Evolutionary conservation across 2,113 vertebrate species (phyloP).

Genomic region (Phalacrocorax brasilianus): DNA sequence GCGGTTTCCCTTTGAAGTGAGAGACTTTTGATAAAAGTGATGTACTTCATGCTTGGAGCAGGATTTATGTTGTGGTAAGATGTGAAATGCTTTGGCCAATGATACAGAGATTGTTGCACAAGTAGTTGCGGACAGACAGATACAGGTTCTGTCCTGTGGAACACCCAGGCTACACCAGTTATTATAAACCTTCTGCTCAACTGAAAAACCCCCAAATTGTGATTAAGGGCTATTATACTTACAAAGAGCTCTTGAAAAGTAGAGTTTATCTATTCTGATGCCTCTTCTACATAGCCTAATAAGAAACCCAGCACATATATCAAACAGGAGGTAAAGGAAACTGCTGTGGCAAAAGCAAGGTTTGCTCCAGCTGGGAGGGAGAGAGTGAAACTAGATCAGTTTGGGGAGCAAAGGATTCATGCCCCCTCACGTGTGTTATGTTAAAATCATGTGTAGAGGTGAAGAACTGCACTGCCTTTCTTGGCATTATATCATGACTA

Average conservation of each 20-base stretch:
- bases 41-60: neutral
- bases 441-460: neutral
- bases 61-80: neutral
- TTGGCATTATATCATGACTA: neutral
- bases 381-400: accelerated
- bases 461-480: neutral
- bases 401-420: neutral
- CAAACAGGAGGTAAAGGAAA: neutral
- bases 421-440: neutral
- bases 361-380: neutral
- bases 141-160: neutral
- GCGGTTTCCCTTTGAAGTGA: constrained; percentile 20
- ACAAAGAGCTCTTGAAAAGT: neutral
- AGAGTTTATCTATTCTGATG: neutral
- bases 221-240: neutral
- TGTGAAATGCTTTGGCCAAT: neutral
- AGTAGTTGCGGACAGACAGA: neutral
- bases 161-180: neutral
- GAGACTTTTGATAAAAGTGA: neutral
- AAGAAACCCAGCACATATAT: neutral
- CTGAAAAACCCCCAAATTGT: neutral
- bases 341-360: neutral
- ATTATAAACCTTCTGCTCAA: neutral
- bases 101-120: neutral
- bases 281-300: neutral